phyloP scores from a whole-genome alignment of 2,888 invertebrate species.

The Capitulum mitella region DNA sequence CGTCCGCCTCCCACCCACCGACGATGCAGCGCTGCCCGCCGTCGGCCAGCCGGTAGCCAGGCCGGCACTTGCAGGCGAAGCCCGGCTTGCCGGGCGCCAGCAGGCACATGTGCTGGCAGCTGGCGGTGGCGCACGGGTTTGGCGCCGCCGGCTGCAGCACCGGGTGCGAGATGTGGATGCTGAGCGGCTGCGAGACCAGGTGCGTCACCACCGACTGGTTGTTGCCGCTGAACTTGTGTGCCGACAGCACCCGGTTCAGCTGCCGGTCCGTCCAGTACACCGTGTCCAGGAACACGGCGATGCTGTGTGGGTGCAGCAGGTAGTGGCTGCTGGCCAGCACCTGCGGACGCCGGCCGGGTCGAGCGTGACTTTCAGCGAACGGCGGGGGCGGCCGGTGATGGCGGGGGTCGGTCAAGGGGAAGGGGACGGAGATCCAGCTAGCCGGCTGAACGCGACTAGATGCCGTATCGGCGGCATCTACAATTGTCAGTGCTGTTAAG shows the following conservation, averaged over 20 bases:
- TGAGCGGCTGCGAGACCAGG: conserved; percentile 86
- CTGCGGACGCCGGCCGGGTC: conserved; percentile 22
- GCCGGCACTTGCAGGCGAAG: conserved; percentile 84
- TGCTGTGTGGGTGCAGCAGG: conserved; percentile 85
- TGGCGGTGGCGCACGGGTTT: conserved; percentile 61
- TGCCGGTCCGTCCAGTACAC: conserved; percentile 96
- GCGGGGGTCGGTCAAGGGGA: too few species aligned
- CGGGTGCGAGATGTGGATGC: conserved; percentile 91
- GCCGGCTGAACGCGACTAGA: too few species aligned
- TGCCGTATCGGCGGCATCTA: too few species aligned
- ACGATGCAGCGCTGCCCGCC: conserved; percentile 22
- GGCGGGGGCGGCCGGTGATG: too few species aligned
- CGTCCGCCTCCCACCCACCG: neutral
- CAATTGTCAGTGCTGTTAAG: too few species aligned
- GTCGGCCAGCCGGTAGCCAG: conserved; percentile 55
- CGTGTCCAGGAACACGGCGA: conserved; percentile 91
- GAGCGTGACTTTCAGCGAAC: too few species aligned
- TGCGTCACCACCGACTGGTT: conserved; percentile 92
- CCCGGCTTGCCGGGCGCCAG: conserved; percentile 66
- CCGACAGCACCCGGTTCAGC: conserved; percentile 73
- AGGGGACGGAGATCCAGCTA: too few species aligned
- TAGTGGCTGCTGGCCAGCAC: conserved; percentile 79
- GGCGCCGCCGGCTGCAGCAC: conserved; percentile 76
- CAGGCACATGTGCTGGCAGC: conserved; percentile 85
- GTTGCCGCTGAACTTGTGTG: conserved; percentile 82